A percentile compares a stretch with the other conserved stretches of the same genome.
Evolutionary conservation across 2,888 invertebrate species (phyloP).

Genomic region (Leucoma salicis): DNA sequence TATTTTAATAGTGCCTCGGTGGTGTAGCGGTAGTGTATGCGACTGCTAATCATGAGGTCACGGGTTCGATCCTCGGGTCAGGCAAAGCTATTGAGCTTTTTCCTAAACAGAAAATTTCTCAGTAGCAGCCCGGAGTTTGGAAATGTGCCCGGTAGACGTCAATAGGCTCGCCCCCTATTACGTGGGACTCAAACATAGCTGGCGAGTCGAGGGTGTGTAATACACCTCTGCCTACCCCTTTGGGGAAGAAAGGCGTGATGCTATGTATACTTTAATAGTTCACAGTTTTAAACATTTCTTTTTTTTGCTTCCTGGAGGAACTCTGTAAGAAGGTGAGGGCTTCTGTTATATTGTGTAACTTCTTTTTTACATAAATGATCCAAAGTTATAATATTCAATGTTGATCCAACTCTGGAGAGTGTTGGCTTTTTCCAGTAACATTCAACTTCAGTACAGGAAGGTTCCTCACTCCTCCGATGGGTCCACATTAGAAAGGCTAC

Average conservation of each 20-base stretch:
- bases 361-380: neutral
- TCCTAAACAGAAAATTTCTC: no score
- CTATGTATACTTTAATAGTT: neutral
- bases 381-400: neutral
- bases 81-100: no score
- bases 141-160: no score
- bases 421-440: conserved; percentile 5
- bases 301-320: neutral
- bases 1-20: neutral
- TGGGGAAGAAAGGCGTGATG: no score
- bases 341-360: neutral
- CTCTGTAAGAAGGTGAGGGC: neutral
- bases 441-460: neutral
- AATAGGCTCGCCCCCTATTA: no score
- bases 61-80: no score
- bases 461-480: conserved; percentile 1
- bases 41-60: no score
- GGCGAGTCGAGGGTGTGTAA: no score
- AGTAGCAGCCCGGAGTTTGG: no score
- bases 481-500: conserved; percentile 3
- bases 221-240: no score
- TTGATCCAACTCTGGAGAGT: conserved; percentile 1
- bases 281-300: neutral
- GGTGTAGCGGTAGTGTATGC: no score
- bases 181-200: no score